Evolutionary conservation across 2,113 vertebrate species (phyloP), one percentile per base, ranked within the genome.

Genomic region (Cheirogaleus medius): DNA sequence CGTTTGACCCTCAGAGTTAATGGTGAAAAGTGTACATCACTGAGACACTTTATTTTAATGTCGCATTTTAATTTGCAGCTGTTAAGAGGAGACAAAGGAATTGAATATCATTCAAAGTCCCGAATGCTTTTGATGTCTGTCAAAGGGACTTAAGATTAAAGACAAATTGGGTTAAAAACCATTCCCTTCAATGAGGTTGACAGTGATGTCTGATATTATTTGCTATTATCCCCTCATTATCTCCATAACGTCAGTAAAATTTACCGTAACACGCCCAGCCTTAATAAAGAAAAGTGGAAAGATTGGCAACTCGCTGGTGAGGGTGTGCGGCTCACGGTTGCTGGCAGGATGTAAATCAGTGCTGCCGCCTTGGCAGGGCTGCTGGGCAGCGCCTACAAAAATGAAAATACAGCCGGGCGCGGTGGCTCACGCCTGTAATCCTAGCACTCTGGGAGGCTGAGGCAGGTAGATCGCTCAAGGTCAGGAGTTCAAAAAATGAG

Each of bases 301-400:
- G 66, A 3, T 37, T 1, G 44, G 90, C 56, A 4, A 4, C 0
- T 0, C 0, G 27, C 68, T 37, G 20, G 64, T 18, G 54, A 5
- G 4, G 32, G 2, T 23, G 34, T 1, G 17, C 20, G 5, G 5
- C 27, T 64, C n/a, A 3, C 7, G 1, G 34, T 8, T 18, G 58
- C 58, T 14, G 80, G 27, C 15, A 52, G 87, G 74, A 5, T 2
- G 17, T 20, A 18, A 2, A 7, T 2, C 2, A 34, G 73, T 27
- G 10, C 34, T 14, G 18, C 18, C 52, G 12, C 71, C 60, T 76
- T 12, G 25, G 58, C 27, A 27, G 7, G 9, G 44, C 17, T 0
- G 20, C 29, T 21, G 20, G 27, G 49, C 42, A 9, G 29, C 1
- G 7, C 42, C 14, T n/a, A n/a, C n/a, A n/a, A n/a, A n/a, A n/a